Conservation (phyloP, 1,140 invertebrate species). For the Apis dorsata region DNA sequence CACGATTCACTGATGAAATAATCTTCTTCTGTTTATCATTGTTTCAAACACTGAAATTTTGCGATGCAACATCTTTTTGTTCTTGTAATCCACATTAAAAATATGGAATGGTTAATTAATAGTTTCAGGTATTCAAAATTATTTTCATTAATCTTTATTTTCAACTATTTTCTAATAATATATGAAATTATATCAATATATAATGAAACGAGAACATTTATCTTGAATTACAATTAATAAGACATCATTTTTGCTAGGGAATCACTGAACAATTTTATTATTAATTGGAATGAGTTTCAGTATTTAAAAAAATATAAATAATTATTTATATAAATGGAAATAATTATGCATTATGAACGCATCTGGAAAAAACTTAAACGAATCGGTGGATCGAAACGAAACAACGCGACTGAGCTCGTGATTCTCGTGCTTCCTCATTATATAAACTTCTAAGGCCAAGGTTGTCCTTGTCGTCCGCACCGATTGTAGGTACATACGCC, state of each 20-base stretch:
- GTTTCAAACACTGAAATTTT: conserved; percentile 22
- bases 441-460: conserved; percentile 73
- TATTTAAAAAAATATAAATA: not conserved
- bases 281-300: not conserved
- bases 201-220: not conserved
- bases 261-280: not conserved
- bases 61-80: not conserved
- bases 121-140: not conserved
- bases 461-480: conserved; percentile 63
- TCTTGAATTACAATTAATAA: not conserved
- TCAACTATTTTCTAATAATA: not conserved
- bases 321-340: not conserved
- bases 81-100: not conserved
- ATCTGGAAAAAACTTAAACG: not conserved
- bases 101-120: not conserved
- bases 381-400: conserved; percentile 58
- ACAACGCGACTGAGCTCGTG: conserved; percentile 60
- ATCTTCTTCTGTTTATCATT: not conserved
- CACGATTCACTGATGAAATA: conserved; percentile 12
- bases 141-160: not conserved
- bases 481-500: conserved; percentile 48
- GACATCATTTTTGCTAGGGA: not conserved
- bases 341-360: not conserved
- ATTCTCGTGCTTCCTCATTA: conserved; percentile 66
- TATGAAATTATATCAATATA: not conserved